phyloP scores from a whole-genome alignment of 2,113 vertebrate species.

The Ginglymostoma cirratum region DNA sequence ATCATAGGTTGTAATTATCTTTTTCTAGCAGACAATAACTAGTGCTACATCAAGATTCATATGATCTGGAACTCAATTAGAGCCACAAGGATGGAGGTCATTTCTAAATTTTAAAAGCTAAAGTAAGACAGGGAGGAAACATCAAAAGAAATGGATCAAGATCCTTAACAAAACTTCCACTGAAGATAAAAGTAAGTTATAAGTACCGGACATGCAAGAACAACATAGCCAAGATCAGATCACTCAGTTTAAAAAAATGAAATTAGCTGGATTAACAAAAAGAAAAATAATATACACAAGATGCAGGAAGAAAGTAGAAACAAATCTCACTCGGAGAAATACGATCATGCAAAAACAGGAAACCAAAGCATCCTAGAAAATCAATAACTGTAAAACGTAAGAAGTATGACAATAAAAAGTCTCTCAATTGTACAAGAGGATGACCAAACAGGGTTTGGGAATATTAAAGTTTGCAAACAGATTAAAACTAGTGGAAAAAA shows the following conservation, averaged over 20 bases:
- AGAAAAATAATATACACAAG: background rate
- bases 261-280: background rate
- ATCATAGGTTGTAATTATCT: background rate
- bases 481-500: background rate
- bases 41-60: background rate
- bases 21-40: too few species aligned
- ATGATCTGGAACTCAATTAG: background rate
- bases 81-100: too few species aligned
- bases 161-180: background rate
- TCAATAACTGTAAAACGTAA: background rate
- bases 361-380: background rate
- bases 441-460: background rate
- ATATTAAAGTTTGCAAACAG: background rate
- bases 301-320: background rate
- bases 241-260: background rate
- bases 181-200: background rate
- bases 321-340: background rate
- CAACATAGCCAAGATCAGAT: background rate
- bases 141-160: background rate
- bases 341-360: background rate
- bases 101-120: background rate
- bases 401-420: background rate
- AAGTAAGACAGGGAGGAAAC: background rate
- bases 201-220: background rate
- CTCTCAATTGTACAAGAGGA: background rate